A percentile compares a stretch with the other conserved stretches of the same genome.
Evolutionary conservation across 2,113 vertebrate genomes (phyloP).

Genomic region (Oxygymnocypris stewartii): DNA sequence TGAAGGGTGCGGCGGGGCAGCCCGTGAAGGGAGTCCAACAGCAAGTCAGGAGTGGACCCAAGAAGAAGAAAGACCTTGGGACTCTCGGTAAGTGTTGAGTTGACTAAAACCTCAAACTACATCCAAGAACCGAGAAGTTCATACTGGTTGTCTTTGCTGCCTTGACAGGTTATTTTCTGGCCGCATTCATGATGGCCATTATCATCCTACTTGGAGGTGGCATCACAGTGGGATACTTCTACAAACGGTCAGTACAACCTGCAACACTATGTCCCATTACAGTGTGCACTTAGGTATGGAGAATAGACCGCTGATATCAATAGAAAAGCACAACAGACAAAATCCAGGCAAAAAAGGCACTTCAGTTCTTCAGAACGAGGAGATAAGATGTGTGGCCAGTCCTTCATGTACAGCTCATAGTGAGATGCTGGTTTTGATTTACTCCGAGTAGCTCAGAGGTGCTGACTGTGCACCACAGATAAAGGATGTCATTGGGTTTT

Average conservation of each 20-base stretch:
- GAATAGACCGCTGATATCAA: neutral
- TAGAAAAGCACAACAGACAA: neutral
- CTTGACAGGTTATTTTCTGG: conserved; percentile 83
- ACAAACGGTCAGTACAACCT: conserved; percentile 83
- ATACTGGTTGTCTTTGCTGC: conserved; percentile 16
- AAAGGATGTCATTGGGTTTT: neutral
- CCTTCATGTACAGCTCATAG: neutral
- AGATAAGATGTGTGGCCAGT: neutral
- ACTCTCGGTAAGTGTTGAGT: conserved; percentile 75
- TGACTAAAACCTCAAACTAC: neutral
- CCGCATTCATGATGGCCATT: conserved; percentile 87
- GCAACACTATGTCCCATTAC: neutral
- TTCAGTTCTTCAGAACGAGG: neutral
- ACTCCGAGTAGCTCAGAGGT: neutral
- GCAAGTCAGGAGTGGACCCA: conserved; percentile 81
- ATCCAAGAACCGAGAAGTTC: neutral
- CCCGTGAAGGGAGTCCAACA: conserved; percentile 87
- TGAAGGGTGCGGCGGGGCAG: conserved; percentile 77
- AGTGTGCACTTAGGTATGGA: neutral
- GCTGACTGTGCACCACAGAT: neutral
- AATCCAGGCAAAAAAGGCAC: neutral
- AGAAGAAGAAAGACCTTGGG: conserved; percentile 91
- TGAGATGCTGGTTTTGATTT: neutral
- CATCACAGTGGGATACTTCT: conserved; percentile 89
- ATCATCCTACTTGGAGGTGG: conserved; percentile 87